phyloP scores from a whole-genome alignment of 1,140 invertebrate species.

The Temnothorax nylanderi region DNA sequence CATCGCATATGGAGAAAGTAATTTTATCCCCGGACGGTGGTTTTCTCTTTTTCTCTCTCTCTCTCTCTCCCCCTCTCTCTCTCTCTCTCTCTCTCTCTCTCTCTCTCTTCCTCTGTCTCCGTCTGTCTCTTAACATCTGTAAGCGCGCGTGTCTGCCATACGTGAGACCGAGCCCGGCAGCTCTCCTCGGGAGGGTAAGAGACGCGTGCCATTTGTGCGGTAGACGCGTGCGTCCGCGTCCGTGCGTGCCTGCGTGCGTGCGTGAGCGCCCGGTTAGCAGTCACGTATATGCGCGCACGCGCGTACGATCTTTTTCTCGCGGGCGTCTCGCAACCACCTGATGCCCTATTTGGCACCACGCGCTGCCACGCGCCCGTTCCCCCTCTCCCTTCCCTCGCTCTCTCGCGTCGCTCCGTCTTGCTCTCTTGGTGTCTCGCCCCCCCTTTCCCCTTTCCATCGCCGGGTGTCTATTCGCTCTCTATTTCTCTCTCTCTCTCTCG shows the following conservation, averaged over 20 bases:
- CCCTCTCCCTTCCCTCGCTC: constrained; percentile 39
- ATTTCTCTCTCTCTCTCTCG: background rate
- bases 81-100: background rate
- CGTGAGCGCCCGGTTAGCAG: constrained; percentile 63
- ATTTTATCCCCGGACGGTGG: constrained; percentile 44
- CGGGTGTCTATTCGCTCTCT: constrained; percentile 35
- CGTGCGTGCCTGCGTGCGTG: constrained; percentile 24
- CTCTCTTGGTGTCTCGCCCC: constrained; percentile 14
- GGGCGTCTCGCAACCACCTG: constrained; percentile 79
- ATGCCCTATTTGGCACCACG: constrained; percentile 80
- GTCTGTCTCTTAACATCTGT: constrained; percentile 53
- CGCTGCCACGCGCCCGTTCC: constrained; percentile 74
- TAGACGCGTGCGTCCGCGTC: constrained; percentile 2
- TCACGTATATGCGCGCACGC: constrained; percentile 71
- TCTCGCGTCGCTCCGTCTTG: constrained; percentile 6
- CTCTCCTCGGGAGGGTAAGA: constrained; percentile 54
- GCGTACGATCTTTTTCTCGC: constrained; percentile 72
- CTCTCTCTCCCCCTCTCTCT: background rate
- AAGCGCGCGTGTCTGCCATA: constrained; percentile 52
- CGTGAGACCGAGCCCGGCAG: constrained; percentile 8
- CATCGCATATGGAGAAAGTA: constrained; percentile 41
- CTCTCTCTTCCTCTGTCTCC: background rate
- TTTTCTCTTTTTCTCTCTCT: constrained; percentile 18
- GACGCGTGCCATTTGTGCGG: constrained; percentile 73
- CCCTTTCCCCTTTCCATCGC: too few relatives aligned